phyloP scores from a whole-genome alignment of 1,140 invertebrate species.

The Solen grandis region DNA sequence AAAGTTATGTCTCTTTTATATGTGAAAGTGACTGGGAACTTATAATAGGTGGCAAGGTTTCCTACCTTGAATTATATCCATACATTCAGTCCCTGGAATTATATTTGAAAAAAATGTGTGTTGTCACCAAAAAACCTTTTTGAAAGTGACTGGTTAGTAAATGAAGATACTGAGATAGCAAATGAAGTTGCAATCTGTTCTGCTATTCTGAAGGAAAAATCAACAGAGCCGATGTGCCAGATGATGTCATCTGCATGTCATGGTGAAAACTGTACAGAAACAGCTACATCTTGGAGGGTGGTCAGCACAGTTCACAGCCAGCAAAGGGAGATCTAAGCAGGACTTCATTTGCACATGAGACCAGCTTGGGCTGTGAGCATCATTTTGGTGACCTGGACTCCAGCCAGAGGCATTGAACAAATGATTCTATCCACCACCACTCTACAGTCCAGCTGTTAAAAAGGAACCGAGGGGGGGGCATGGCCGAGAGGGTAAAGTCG shows the following conservation, averaged over 20 bases:
- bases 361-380: constrained; percentile 33
- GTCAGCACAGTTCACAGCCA: background rate
- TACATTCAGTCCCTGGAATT: too few relatives aligned
- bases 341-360: background rate
- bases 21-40: constrained; percentile 29
- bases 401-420: constrained; percentile 29
- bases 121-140: background rate
- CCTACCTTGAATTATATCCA: constrained; percentile 20
- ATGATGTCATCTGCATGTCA: background rate
- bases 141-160: background rate
- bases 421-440: constrained; percentile 20
- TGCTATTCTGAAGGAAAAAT: background rate
- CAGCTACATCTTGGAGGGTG: background rate
- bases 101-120: background rate
- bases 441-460: constrained; percentile 9
- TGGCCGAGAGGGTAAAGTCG: too few relatives aligned
- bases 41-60: constrained; percentile 22
- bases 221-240: background rate
- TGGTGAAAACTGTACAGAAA: background rate
- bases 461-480: background rate
- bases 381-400: constrained; percentile 46
- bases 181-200: background rate
- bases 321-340: background rate
- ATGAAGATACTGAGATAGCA: background rate
- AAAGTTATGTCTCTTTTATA: constrained; percentile 32